Evolutionary conservation across 2,113 vertebrate species (phyloP).

Genomic region (Petroica traversi): DNA sequence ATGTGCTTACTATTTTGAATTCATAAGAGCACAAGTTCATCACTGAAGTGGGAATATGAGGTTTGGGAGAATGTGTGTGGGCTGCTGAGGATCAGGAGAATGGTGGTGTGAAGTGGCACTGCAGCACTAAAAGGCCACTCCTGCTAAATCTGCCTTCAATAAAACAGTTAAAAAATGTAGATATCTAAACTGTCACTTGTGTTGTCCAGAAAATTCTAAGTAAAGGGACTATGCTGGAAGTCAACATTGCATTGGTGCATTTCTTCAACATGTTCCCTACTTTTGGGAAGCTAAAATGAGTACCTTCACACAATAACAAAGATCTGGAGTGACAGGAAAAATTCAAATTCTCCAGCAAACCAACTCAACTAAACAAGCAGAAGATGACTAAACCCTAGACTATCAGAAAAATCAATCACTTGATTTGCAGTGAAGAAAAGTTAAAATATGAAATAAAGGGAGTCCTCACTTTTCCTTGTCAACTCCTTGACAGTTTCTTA

Average conservation of each 20-base stretch:
- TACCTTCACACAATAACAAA: background rate
- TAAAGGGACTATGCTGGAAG: background rate
- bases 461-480: background rate
- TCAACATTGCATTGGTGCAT: background rate
- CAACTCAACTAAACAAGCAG: background rate
- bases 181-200: background rate
- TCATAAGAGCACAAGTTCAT: conserved; percentile 22
- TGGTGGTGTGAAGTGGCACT: background rate
- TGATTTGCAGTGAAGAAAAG: background rate
- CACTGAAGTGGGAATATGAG: background rate
- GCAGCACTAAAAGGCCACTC: background rate
- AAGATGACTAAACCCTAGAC: background rate
- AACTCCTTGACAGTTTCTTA: background rate
- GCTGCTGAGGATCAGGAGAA: background rate
- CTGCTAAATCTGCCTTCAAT: background rate
- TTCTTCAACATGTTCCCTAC: background rate
- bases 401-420: background rate
- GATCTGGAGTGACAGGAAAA: background rate
- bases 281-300: background rate
- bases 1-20: conserved; percentile 49
- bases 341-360: background rate
- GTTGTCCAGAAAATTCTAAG: background rate
- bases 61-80: background rate
- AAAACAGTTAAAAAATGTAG: background rate
- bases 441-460: background rate